phyloP scores from a whole-genome alignment of 2,797 vertebrate genomes.

The Thunnus albacares region DNA sequence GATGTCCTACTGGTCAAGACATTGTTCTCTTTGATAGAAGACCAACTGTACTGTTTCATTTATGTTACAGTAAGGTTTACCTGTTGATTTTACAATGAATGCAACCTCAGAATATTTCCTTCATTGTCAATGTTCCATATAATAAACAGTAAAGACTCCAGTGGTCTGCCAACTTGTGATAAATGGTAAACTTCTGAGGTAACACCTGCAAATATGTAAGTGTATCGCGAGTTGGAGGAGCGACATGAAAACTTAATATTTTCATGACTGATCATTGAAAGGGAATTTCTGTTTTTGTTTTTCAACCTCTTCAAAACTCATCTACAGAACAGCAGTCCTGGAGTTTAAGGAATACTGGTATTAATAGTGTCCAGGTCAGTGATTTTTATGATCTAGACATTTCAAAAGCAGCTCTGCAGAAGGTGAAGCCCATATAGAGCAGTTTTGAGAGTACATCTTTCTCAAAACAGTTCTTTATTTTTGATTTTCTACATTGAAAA shows the following conservation, averaged over 20 bases:
- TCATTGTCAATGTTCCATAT: too few species aligned
- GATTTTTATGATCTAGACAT: neutral
- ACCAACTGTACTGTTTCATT: neutral
- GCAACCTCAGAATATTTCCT: neutral
- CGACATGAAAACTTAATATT: neutral
- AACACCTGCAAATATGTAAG: neutral
- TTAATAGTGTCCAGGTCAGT: neutral
- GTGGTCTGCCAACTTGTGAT: neutral
- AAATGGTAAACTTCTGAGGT: neutral
- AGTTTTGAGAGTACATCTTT: neutral
- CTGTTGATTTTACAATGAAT: neutral
- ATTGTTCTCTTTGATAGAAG: constrained; percentile 24
- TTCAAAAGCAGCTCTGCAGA: neutral
- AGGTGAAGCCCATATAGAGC: neutral
- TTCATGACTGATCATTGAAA: constrained; percentile 1
- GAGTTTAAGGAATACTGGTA: neutral
- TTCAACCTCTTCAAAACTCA: constrained; percentile 14
- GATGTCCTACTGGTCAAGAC: constrained; percentile 27
- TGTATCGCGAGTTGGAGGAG: neutral
- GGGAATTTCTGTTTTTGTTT: constrained; percentile 28
- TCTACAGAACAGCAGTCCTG: neutral
- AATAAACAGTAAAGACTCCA: too few species aligned
- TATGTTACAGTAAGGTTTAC: neutral
- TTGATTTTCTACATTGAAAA: neutral
- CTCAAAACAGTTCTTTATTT: neutral